These are phyloP conservation scores for Haliclona indistincta DNA, from an alignment of 37 sponge, comb jelly and placozoan species.

Conservation along the genomic window DNA sequence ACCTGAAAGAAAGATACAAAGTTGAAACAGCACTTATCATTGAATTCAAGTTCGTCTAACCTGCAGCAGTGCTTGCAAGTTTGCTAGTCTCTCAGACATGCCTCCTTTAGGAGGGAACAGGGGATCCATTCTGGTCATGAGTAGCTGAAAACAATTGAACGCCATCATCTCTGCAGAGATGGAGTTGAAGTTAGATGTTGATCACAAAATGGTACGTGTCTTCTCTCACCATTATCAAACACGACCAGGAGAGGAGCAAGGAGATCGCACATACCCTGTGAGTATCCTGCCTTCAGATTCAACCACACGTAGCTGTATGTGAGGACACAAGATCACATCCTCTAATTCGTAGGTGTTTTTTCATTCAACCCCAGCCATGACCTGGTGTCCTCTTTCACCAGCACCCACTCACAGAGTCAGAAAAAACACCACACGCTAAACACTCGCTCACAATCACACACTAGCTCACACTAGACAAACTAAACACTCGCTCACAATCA, in stretches of 20 bases:
- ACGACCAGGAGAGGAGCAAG: conserved; percentile 91
- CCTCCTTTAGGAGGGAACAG: conserved; percentile 75
- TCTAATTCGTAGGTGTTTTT: background rate
- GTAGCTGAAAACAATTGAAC: conserved; percentile 57
- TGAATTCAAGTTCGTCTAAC: conserved; percentile 17
- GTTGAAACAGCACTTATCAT: background rate
- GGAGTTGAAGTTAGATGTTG: too few species aligned
- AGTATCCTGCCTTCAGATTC: conserved; percentile 65
- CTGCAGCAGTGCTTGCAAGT: conserved; percentile 68
- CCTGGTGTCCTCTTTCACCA: too few species aligned
- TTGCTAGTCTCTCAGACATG: conserved; percentile 61
- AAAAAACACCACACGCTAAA: too few species aligned
- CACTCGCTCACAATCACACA: too few species aligned
- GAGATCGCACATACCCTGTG: conserved; percentile 97
- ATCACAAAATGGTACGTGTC: background rate
- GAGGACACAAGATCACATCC: conserved; percentile 1
- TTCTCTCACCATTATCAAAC: conserved; percentile 60
- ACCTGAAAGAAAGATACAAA: conserved; percentile 47
- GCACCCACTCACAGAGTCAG: too few species aligned
- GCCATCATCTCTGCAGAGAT: conserved; percentile 55
- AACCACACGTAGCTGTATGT: conserved; percentile 78
- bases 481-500: too few species aligned
- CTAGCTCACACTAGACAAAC: too few species aligned
- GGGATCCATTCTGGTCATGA: conserved; percentile 57
- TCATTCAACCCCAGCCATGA: too few species aligned